Base-by-base conservation (phyloP, 1,140 invertebrate genomes). In the Ooceraea biroi region DNA sequence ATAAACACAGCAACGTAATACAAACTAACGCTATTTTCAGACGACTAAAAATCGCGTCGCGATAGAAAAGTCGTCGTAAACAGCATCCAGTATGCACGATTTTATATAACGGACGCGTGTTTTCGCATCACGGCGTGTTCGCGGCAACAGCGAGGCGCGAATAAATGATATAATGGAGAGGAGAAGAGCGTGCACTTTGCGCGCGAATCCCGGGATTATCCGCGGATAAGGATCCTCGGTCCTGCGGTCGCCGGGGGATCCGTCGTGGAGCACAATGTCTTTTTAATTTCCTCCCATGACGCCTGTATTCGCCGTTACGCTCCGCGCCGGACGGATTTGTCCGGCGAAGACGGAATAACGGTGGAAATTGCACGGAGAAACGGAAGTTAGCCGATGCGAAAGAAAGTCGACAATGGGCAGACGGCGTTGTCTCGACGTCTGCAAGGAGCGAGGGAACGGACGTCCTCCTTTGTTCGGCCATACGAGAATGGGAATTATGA, bases 341-440 rank as follows among this genome's bases (percentile, higher is more conserved):
- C 27, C 36, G 8, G 19, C 22, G 27, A 72, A 66, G 72, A 76
- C 58, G 72, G 72, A 83, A 83, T 74, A 74, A 76, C 46, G 36
- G 19, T 61, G 72, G 36, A 74, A 74, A 83, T 83, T 74, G 80
- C 52, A 74, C 30, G 71, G 4, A 63, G 68, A 66, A 83, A 83
- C 80, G 80, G 71, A 83, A 83, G 80, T 83, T 83, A 76, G 80
- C 58, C 71, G 55, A 52, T 83, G 71, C 71, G 80, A 83, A 83
- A 83, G 82, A 83, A 83, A 77, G 82, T 65, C 69, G 82, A 83
- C 82, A 83, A 83, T 83, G 60, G 80, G 17, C 71, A 76, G 71
- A 83, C 60, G 82, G 71, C 72, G 78, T 73, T 74, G 80, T 73
- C 78, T 73, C 78, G 78, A 27, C 78, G 69, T 74, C 57, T 36